Evolutionary conservation across 2,797 vertebrate genomes (phyloP), one percentile per base, ranked within the genome.

Genomic region (Numenius phaeopus): DNA sequence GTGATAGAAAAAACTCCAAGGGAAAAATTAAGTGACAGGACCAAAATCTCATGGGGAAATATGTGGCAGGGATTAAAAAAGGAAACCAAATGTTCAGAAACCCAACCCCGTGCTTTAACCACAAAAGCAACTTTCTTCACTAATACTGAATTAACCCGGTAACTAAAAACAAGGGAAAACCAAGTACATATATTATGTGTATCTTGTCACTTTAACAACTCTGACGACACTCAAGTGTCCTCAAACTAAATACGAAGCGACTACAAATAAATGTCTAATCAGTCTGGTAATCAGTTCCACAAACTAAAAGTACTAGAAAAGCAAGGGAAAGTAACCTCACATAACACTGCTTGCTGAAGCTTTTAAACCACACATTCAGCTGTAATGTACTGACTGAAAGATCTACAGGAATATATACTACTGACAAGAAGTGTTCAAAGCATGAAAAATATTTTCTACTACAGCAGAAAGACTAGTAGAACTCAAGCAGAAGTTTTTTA

Each of bases 71-170:
- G 50, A 57, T 73, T 79, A 40, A 66, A 83, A 83, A 87, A 91
- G 64, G 61, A 97, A 91, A 71, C 54, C 81, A 95, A 96, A 85
- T 50, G 29, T 71, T 96, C 61, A 81, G 40, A 82, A 81, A 89
- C 69, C 39, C 50, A 83, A 37, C 19, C 16, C 46, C 70, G 4
- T 52, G 46, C 24, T 94, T 89, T 75, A 93, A 87, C 81, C 84
- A 91, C 82, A 96, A 91, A 94, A 32, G 29, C 57, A 88, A n/a
- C 69, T 83, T 91, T 88, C 72, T 89, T 65, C 39, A 55, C 71
- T 83, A 66, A 81, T 47, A 78, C 5, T 24, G 57, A 93, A 71
- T 79, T 87, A 94, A 71, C 9, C 20, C 37, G 69, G 30, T 29
- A 72, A 76, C 37, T 67, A 83, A 90, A 93, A 94, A n/a, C 81